phyloP scores from a whole-genome alignment of 2,888 invertebrate genomes.

The Megamerina dolium region DNA sequence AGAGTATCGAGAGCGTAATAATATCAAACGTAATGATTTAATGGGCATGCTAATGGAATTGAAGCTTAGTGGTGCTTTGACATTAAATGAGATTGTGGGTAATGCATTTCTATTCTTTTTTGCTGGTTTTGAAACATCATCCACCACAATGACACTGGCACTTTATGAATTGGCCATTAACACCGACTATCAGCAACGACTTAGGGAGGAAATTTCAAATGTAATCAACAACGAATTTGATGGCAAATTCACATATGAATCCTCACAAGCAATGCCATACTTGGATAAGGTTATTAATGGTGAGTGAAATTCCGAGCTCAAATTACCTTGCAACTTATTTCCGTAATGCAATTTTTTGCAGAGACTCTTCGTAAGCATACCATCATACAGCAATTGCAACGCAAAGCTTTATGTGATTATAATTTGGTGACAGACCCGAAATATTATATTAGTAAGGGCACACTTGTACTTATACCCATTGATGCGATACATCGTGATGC shows the following conservation, averaged over 20 bases:
- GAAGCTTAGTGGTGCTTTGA: conserved; percentile 23
- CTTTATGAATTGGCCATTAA: conserved; percentile 28
- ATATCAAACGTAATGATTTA: conserved; percentile 49
- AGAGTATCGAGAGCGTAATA: conserved; percentile 37
- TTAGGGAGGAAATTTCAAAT: conserved; percentile 40
- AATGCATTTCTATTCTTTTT: conserved; percentile 30
- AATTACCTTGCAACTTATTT: background rate
- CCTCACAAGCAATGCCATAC: conserved; percentile 49
- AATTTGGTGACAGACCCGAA: conserved; percentile 47
- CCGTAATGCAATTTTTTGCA: conserved; percentile 7
- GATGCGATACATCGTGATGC: conserved; percentile 57
- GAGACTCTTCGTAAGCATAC: conserved; percentile 54
- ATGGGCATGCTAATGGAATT: conserved; percentile 50
- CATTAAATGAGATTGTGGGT: conserved; percentile 29
- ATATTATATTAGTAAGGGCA: conserved; percentile 52
- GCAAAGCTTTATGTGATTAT: conserved; percentile 52
- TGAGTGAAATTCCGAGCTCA: conserved; percentile 19
- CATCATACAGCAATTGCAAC: conserved; percentile 51
- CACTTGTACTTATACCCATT: conserved; percentile 52
- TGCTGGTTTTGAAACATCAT: conserved; percentile 60
- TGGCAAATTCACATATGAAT: conserved; percentile 43
- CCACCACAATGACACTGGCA: conserved; percentile 54
- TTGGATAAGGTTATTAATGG: conserved; percentile 50
- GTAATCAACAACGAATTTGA: conserved; percentile 44
- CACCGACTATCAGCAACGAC: conserved; percentile 22